Evolutionary conservation across 92 coral and sea anemone genomes (phyloP), one percentile per base, ranked within the genome.

Genomic region (Galaxea fascicularis): DNA sequence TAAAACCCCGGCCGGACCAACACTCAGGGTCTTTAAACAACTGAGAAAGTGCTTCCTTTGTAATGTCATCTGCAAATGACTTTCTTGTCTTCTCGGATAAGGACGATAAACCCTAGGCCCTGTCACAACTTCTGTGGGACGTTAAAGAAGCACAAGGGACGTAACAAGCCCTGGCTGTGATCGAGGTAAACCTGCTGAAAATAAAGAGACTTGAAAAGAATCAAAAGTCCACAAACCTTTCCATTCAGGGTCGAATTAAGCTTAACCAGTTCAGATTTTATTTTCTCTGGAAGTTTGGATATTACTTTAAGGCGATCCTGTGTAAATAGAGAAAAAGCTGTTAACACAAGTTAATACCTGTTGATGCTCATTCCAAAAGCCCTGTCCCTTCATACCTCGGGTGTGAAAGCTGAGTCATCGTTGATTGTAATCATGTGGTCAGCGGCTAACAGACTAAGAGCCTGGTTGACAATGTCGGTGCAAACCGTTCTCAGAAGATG

Each of bases 401-500:
- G 82, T 17, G 97, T 89, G 14, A 96, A 49, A 16, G 95, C 73
- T 8, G 87, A 73, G 20, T 93, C 97, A 20, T 96, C 98, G 28
- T 95, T 73, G 27, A 94, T 92, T 41, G 99, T 94, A 60, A 96
- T 85, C 99, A 96, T 96, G 72, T 96, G 99, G 92, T 96, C 99
- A 91, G 99, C 98, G 74, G 98, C 99, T 77, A 96, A 73, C 77
- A 95, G 79, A 76, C 93, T 91, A 31, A 96, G 90, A 6, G 93
- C 91, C 58, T 92, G 90, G 86, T 96, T 96, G 18, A 84, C 92
- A 41, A 96, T 92, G 74, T 96, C 99, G 20, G 99, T 83, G 45
- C 99, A 94, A 41, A 96, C 88, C 15, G 97, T 96, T 27, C 91
- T 89, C 63, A 96, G 74, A 70, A 96, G 92, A 82, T 96, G 99